Conservation (phyloP, 2,888 invertebrate species). For the Hipparchia semele region DNA sequence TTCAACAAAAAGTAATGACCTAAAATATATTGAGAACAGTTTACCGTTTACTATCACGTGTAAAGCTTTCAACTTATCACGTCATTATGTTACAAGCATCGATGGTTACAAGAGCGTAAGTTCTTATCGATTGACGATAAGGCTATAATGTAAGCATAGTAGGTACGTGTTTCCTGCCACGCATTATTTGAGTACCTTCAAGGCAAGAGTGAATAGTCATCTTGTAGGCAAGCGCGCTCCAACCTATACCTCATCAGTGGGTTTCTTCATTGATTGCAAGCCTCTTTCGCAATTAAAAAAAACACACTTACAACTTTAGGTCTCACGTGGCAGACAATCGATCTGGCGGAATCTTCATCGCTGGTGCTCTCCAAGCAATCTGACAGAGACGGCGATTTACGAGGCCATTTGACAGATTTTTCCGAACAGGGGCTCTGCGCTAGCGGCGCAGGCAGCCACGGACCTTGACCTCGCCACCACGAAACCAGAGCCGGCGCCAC, state of each 20-base stretch:
- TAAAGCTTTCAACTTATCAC: not conserved
- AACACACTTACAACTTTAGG: slow-evolving; percentile 71
- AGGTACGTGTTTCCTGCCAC: too few species aligned
- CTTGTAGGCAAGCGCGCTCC: too few species aligned
- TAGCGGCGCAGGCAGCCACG: slow-evolving; percentile 57
- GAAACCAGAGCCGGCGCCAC: slow-evolving; percentile 79
- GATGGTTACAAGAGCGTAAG: not conserved
- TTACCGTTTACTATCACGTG: not conserved
- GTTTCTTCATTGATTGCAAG: too few species aligned
- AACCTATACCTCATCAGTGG: not conserved
- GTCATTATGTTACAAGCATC: too few species aligned
- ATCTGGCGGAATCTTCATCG: slow-evolving; percentile 75
- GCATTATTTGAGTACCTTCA: too few species aligned
- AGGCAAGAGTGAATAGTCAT: too few species aligned
- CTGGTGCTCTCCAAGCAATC: slow-evolving; percentile 77
- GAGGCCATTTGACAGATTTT: slow-evolving; percentile 65
- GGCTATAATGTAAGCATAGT: too few species aligned
- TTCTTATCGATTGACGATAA: not conserved
- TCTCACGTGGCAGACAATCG: slow-evolving; percentile 74
- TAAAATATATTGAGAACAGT: not conserved
- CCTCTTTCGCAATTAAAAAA: not conserved
- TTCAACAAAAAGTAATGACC: not conserved
- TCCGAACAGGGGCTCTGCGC: slow-evolving; percentile 51
- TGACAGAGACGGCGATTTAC: slow-evolving; percentile 73
- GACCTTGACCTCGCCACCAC: slow-evolving; percentile 73